Percentiles rank a stretch among this genome's conserved stretches.
These are phyloP conservation scores for Sminthurinus signatus DNA, from an alignment of 1,140 invertebrate genomes.

Conservation along the genomic window DNA sequence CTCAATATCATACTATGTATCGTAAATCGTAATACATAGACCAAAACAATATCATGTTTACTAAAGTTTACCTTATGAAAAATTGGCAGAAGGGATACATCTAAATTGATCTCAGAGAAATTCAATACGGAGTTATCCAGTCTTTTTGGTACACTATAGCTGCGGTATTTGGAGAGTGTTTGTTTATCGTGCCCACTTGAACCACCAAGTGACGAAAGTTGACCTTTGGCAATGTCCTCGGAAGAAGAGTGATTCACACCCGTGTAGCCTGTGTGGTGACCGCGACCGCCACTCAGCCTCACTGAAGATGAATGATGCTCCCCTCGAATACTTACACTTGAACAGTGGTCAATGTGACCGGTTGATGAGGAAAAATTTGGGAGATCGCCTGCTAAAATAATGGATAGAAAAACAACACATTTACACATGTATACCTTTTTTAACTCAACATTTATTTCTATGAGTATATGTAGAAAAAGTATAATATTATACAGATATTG, in stretches of 20 bases:
- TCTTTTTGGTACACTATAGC: slow-evolving; percentile 43
- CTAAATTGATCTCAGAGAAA: slow-evolving; percentile 74
- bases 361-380: slow-evolving; percentile 15
- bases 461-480: not conserved
- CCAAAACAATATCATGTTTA: slow-evolving; percentile 45
- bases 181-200: not conserved
- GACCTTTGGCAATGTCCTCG: slow-evolving; percentile 4
- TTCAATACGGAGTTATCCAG: slow-evolving; percentile 51
- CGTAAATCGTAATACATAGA: too few species aligned
- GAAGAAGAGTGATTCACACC: not conserved
- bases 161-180: slow-evolving; percentile 38
- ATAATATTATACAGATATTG: too few species aligned
- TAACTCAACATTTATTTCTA: not conserved
- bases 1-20: too few species aligned
- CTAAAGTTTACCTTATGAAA: slow-evolving; percentile 61
- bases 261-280: not conserved
- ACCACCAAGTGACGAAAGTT: slow-evolving; percentile 5
- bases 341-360: slow-evolving; percentile 16
- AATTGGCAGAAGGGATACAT: slow-evolving; percentile 76
- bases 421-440: not conserved
- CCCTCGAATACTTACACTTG: slow-evolving; percentile 2
- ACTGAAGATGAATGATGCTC: slow-evolving; percentile 5
- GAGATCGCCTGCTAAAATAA: slow-evolving; percentile 10
- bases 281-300: not conserved
- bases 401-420: not conserved